phyloP scores from a whole-genome alignment of 2,113 vertebrate genomes.

The Festucalex cinctus region DNA sequence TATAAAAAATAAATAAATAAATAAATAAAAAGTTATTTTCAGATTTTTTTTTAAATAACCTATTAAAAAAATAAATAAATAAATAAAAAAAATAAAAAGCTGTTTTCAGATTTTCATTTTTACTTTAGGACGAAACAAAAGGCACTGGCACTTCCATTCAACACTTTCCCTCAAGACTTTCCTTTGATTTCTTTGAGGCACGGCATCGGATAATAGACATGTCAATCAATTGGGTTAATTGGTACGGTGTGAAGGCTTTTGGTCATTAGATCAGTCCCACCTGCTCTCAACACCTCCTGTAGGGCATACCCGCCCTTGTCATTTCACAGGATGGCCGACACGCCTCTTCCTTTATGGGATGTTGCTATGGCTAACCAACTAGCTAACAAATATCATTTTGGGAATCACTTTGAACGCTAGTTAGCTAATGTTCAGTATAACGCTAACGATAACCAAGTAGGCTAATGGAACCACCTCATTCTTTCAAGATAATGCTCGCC shows the following conservation, averaged over 20 bases:
- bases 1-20: too few relatives aligned
- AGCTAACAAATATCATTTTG: neutral
- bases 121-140: slow-evolving; percentile 26
- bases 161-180: slow-evolving; percentile 51
- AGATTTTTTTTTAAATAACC: too few relatives aligned
- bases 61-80: too few relatives aligned
- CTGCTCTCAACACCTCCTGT: slow-evolving; percentile 60
- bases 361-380: neutral
- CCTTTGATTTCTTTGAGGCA: slow-evolving; percentile 68
- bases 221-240: slow-evolving; percentile 79
- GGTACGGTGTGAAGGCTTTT: slow-evolving; percentile 60
- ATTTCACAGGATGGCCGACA: slow-evolving; percentile 49
- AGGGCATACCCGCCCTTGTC: slow-evolving; percentile 41
- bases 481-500: neutral
- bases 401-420: neutral
- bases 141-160: slow-evolving; percentile 55
- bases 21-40: too few relatives aligned
- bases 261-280: slow-evolving; percentile 79
- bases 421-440: neutral
- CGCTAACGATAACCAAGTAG: neutral
- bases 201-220: slow-evolving; percentile 74
- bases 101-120: too few relatives aligned
- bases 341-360: slow-evolving; percentile 5
- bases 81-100: too few relatives aligned
- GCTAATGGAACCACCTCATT: neutral